These are phyloP conservation scores for Linurgus olivaceus DNA, from an alignment of 2,797 vertebrate species.

Conservation along the genomic window DNA sequence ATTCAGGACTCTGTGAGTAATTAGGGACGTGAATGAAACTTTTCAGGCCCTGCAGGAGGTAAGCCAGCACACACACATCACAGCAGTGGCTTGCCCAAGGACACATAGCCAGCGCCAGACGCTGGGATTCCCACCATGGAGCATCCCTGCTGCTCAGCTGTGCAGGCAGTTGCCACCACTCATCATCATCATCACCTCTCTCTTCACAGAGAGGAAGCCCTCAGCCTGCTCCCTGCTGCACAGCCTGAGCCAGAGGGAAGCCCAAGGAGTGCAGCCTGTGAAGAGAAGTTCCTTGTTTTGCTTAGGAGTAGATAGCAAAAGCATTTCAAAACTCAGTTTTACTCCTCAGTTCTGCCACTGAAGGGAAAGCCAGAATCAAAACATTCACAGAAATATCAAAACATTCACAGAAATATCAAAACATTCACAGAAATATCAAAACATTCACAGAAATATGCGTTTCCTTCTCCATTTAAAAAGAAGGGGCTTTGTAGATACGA, in stretches of 20 bases:
- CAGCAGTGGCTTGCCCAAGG: background rate
- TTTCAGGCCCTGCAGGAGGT: slow-evolving; percentile 46
- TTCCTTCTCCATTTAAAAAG: background rate
- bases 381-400: background rate
- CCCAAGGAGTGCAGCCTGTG: background rate
- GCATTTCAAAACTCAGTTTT: background rate
- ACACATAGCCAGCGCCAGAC: background rate
- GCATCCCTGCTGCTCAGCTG: background rate
- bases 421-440: background rate
- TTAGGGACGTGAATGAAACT: slow-evolving; percentile 45
- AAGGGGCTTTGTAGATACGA: background rate
- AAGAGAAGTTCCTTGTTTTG: background rate
- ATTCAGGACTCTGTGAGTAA: slow-evolving; percentile 17
- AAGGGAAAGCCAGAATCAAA: background rate
- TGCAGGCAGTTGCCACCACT: background rate
- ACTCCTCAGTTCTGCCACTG: background rate
- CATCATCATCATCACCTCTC: background rate
- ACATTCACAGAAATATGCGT: background rate
- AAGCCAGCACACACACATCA: background rate
- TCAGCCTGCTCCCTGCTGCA: background rate
- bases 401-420: background rate
- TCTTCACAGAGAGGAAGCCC: background rate
- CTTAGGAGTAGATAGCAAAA: background rate
- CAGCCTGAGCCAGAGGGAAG: background rate
- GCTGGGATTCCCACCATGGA: background rate